Percentiles rank a stretch among this genome's conserved stretches.
Conservation (phyloP, 2,797 vertebrate genomes). For the Xiphorhynchus erythropygius region DNA sequence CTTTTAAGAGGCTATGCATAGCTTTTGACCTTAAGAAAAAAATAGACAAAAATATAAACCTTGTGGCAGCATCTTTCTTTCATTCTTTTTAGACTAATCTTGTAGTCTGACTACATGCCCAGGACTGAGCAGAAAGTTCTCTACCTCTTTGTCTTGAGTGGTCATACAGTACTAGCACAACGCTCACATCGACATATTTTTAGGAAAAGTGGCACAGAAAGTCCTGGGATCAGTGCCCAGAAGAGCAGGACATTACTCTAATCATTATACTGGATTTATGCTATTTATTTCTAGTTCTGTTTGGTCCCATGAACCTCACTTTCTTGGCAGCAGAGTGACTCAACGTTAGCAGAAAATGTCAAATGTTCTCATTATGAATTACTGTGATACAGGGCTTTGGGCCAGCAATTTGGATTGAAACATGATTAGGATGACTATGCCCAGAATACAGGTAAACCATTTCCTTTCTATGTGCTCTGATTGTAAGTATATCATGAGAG, state of each 20-base stretch:
- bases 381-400: background rate
- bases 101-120: background rate
- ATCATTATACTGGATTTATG: background rate
- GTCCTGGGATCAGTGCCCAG: background rate
- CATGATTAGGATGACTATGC: background rate
- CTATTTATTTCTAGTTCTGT: background rate
- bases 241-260: background rate
- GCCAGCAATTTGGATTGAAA: background rate
- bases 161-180: background rate
- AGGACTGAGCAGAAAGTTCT: background rate
- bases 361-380: background rate
- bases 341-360: background rate
- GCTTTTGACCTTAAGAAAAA: background rate
- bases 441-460: background rate
- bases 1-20: background rate
- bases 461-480: background rate
- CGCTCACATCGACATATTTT: background rate
- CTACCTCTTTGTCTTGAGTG: background rate
- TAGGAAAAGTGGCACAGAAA: background rate
- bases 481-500: background rate
- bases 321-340: background rate
- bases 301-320: conserved; percentile 7
- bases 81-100: background rate
- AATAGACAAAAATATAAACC: background rate
- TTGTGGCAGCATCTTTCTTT: background rate